Evolutionary conservation across 2,888 invertebrate species (phyloP).

Genomic region (Teleiodes luculella): DNA sequence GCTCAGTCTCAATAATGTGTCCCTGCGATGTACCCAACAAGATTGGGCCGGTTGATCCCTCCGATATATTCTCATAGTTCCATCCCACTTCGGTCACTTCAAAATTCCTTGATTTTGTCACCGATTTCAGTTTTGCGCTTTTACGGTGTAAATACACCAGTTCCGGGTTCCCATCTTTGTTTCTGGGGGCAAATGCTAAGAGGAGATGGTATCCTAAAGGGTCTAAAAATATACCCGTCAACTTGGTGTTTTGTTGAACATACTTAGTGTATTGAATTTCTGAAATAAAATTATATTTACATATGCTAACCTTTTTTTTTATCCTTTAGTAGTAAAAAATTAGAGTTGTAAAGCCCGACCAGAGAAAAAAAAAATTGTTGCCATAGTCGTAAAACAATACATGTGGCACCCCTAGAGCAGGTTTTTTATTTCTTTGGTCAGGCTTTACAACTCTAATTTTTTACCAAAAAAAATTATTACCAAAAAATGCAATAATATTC

Average conservation of each 20-base stretch:
- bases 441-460: too few relatives aligned
- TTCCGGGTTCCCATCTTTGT: conserved; percentile 81
- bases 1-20: conserved; percentile 92
- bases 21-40: conserved; percentile 94
- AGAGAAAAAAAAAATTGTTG: too few relatives aligned
- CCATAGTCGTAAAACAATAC: too few relatives aligned
- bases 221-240: conserved; percentile 87
- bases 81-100: conserved; percentile 95
- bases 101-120: conserved; percentile 83
- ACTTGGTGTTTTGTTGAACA: conserved; percentile 76
- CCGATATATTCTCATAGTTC: conserved; percentile 86
- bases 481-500: too few relatives aligned
- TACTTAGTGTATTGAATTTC: conserved; percentile 86
- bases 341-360: too few relatives aligned
- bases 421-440: too few relatives aligned
- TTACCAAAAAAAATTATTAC: too few relatives aligned
- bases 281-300: conserved; percentile 66
- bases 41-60: conserved; percentile 88
- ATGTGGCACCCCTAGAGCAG: too few relatives aligned
- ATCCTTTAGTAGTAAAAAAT: too few relatives aligned
- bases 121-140: conserved; percentile 84
- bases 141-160: conserved; percentile 89
- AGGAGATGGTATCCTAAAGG: conserved; percentile 92
- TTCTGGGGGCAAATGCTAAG: conserved; percentile 83
- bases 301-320: too few relatives aligned